These are phyloP conservation scores for Colinus virginianus DNA, from an alignment of 2,113 vertebrate genomes.

Conservation along the genomic window DNA sequence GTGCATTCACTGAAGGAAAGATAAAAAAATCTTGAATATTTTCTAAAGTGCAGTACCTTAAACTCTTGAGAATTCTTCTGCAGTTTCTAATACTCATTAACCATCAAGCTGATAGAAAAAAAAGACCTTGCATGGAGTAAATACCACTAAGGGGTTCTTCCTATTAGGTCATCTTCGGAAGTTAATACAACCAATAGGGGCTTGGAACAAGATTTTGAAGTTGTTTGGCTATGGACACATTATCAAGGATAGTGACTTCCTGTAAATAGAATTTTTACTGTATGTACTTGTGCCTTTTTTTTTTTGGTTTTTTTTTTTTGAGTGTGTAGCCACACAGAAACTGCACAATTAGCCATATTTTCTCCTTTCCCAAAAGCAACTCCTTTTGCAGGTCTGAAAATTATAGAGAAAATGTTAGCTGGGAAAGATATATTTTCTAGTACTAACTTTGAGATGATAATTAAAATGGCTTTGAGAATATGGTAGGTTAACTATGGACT, in stretches of 20 bases:
- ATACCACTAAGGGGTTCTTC: background rate
- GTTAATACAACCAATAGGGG: background rate
- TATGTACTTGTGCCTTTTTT: background rate
- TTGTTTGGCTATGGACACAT: background rate
- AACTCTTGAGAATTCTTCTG: background rate
- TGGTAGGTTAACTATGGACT: background rate
- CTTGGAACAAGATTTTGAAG: background rate
- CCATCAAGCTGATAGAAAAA: background rate
- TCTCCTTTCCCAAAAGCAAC: background rate
- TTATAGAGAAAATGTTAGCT: background rate
- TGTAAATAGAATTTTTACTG: background rate
- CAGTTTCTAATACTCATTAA: background rate
- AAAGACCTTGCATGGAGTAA: background rate
- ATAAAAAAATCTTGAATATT: background rate
- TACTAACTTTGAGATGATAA: background rate
- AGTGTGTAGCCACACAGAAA: background rate
- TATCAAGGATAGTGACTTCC: background rate
- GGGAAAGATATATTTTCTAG: background rate
- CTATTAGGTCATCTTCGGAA: background rate
- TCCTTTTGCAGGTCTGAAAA: background rate
- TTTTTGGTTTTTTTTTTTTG: background rate
- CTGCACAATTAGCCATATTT: background rate
- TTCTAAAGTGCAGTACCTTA: background rate
- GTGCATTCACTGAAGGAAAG: background rate
- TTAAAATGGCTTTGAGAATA: background rate